Evolutionary conservation across 2,113 vertebrate species (phyloP).

Genomic region (Copsychus sechellarum): DNA sequence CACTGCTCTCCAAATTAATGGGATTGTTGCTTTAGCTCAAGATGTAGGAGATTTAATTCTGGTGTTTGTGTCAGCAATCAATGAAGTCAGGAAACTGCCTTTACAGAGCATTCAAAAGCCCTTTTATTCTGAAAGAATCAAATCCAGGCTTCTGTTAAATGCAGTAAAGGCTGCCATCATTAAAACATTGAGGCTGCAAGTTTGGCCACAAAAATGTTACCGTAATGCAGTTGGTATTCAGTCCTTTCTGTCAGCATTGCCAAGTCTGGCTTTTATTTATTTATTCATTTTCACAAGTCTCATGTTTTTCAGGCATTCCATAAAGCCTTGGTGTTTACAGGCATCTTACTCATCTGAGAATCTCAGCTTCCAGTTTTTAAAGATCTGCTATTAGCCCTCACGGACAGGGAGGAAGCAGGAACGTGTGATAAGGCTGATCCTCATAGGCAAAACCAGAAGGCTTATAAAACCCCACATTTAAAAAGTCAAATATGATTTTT

Average conservation of each 20-base stretch:
- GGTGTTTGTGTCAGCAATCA: slow-evolving; percentile 39
- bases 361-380: slow-evolving; percentile 31
- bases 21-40: slow-evolving; percentile 43
- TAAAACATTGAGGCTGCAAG: slow-evolving; percentile 53
- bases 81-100: slow-evolving; percentile 42
- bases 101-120: slow-evolving; percentile 50
- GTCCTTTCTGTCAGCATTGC: background rate
- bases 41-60: slow-evolving; percentile 38
- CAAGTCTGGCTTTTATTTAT: slow-evolving; percentile 44
- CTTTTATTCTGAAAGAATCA: slow-evolving; percentile 48
- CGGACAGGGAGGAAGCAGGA: background rate
- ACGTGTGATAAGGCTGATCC: background rate
- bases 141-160: slow-evolving; percentile 59
- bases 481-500: slow-evolving; percentile 28
- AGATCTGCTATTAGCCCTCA: background rate
- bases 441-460: slow-evolving; percentile 5
- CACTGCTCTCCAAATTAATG: slow-evolving; percentile 16
- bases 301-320: slow-evolving; percentile 27
- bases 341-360: slow-evolving; percentile 33
- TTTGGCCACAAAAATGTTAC: slow-evolving; percentile 63
- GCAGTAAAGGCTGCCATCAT: slow-evolving; percentile 35
- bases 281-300: slow-evolving; percentile 54
- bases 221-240: slow-evolving; percentile 35
- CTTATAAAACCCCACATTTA: background rate
- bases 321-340: slow-evolving; percentile 34